Evolutionary conservation across 2,113 vertebrate species (phyloP), one percentile per base, ranked within the genome.

Genomic region (Cynopterus brachyotis): DNA sequence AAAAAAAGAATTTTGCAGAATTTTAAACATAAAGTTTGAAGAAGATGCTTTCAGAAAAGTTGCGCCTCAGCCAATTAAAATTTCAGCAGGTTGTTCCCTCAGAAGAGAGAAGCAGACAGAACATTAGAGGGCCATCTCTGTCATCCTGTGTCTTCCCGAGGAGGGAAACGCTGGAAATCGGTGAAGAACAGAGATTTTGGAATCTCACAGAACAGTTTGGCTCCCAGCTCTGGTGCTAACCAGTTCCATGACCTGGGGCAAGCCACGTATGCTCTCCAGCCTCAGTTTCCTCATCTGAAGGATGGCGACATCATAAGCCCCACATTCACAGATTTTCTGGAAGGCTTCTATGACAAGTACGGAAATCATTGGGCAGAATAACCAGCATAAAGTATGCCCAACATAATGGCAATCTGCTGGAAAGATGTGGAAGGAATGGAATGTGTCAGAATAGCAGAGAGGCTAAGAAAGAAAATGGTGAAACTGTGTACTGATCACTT

Each of bases 21-120:
- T 76, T 95, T 89, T 85, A 66, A 91, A 96, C 57, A 42, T 81
- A 66, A 86, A 73, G 10, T 64, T 70, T 95, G 84, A 89, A 83
- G 92, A 94, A 53, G 17, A 75, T 35, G 47, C 89, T 96, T 90
- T 78, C 5, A 42, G 81, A 91, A 92, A 91, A 82, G 42, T 75
- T 85, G 55, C 50, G 0, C 72, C 72, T 15, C 24, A 55, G 76
- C 81, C 91, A 81, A 89, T 96, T 94, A 94, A 95, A 93, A 78
- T 94, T 82, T 88, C 32, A 67, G 40, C 35, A 28, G 42, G 76
- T 84, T 59, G 30, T 81, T 92, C 59, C 90, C 67, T 35, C 37
- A 72, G 42, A 70, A 24, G 84, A 90, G 85, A 93, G 60, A 59
- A 40, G 55, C 13, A 37, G 78, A 47, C 9, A 10, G 62, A 70